Evolutionary conservation across 2,797 vertebrate species (phyloP).

Genomic region (Phoebastria nigripes): DNA sequence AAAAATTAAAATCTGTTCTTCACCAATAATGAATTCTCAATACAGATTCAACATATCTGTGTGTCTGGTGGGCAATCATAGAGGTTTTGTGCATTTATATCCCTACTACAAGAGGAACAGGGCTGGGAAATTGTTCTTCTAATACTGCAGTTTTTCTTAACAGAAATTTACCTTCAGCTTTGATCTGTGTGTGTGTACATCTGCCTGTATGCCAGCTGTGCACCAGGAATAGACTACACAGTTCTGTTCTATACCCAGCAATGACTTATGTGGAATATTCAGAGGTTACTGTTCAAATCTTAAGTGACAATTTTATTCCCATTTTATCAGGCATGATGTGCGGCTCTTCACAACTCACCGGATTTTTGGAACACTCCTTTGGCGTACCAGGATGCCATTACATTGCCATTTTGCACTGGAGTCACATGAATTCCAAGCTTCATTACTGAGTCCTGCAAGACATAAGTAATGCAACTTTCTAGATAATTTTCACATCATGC

Average conservation of each 20-base stretch:
- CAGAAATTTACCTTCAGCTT: neutral
- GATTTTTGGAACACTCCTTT: neutral
- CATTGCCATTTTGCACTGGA: neutral
- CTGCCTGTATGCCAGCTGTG: neutral
- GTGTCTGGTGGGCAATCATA: neutral
- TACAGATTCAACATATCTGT: neutral
- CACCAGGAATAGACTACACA: neutral
- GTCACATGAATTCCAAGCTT: neutral
- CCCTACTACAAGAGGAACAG: neutral
- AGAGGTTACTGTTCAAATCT: neutral
- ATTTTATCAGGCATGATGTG: neutral
- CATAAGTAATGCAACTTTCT: neutral
- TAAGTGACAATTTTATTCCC: neutral
- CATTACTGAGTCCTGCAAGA: neutral
- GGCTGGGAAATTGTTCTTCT: neutral
- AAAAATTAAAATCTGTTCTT: neutral
- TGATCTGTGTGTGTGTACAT: neutral
- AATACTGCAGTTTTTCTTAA: neutral
- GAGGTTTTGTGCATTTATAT: neutral
- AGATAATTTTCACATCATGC: neutral
- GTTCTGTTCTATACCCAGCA: neutral
- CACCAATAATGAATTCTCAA: neutral
- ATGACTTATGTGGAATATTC: neutral
- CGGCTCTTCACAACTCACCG: neutral
- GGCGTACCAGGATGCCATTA: neutral